A percentile compares a stretch with the other conserved stretches of the same genome.
Evolutionary conservation across 2,888 invertebrate species (phyloP).

Genomic region (Anticlea derivata): DNA sequence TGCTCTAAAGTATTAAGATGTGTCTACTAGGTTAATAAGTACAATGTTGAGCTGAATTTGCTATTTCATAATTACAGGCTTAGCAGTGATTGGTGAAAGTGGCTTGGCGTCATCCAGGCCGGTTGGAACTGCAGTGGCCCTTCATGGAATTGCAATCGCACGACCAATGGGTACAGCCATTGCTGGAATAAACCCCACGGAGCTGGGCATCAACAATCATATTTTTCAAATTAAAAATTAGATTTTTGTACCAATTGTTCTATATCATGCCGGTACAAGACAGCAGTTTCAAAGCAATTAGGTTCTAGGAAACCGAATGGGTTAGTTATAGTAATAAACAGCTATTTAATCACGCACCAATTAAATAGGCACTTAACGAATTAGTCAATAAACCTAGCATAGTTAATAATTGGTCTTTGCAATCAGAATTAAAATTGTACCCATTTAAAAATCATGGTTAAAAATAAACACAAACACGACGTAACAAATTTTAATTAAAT

Average conservation of each 20-base stretch:
- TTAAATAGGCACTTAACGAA: no score
- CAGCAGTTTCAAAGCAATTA: no score
- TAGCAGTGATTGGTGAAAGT: conserved; percentile 85
- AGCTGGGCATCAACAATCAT: conserved; percentile 55
- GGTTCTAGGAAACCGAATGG: no score
- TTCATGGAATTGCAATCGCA: conserved; percentile 87
- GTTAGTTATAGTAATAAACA: no score
- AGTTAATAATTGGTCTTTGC: no score
- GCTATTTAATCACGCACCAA: no score
- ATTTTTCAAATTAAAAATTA: conserved; percentile 43
- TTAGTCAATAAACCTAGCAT: no score
- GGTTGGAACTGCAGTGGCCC: conserved; percentile 88
- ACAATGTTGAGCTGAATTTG: not conserved
- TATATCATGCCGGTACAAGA: not conserved
- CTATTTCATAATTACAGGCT: conserved; percentile 65
- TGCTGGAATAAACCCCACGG: conserved; percentile 85
- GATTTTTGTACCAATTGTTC: not conserved
- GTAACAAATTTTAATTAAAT: conserved; percentile 23
- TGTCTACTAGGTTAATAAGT: no score
- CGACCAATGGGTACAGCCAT: conserved; percentile 89
- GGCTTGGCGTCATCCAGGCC: conserved; percentile 90
- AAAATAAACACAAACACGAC: no score
- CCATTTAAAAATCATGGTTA: no score
- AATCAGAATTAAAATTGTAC: no score
- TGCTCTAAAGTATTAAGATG: no score